These are phyloP conservation scores for Urocynchramus pylzowi DNA, from an alignment of 2,113 vertebrate genomes.

Conservation along the genomic window DNA sequence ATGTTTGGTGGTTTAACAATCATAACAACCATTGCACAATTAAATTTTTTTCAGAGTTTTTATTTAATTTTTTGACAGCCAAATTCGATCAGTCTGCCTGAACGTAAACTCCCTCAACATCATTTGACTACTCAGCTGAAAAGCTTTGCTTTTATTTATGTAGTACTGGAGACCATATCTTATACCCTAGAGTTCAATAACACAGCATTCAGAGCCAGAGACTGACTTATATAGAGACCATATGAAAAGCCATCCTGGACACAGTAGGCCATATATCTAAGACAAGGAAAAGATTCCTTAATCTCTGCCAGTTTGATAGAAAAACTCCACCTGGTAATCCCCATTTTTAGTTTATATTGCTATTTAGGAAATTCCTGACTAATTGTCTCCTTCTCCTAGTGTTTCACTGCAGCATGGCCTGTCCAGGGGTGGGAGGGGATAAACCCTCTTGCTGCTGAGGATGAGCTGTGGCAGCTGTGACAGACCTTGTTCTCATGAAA, in stretches of 20 bases:
- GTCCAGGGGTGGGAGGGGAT: neutral
- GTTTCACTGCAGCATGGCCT: neutral
- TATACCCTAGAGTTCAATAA: slow-evolving; percentile 1
- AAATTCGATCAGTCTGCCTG: neutral
- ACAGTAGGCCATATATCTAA: neutral
- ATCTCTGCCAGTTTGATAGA: neutral
- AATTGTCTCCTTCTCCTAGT: neutral
- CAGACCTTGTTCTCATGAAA: accelerated
- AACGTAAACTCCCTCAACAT: neutral
- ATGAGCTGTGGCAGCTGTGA: accelerated
- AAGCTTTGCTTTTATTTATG: neutral
- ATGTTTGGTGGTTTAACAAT: neutral
- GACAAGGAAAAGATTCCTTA: neutral
- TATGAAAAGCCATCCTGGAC: neutral
- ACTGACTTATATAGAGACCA: neutral
- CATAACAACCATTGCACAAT: neutral
- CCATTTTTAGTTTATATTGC: neutral
- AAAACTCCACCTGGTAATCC: neutral
- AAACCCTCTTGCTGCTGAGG: neutral
- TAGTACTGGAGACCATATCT: neutral
- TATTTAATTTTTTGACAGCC: neutral
- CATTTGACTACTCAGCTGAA: neutral
- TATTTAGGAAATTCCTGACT: neutral
- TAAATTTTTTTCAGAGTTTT: neutral
- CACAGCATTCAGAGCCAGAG: neutral